These are phyloP conservation scores for Pristionchus pacificus DNA, from an alignment of 1,140 invertebrate genomes.

Conservation along the genomic window DNA sequence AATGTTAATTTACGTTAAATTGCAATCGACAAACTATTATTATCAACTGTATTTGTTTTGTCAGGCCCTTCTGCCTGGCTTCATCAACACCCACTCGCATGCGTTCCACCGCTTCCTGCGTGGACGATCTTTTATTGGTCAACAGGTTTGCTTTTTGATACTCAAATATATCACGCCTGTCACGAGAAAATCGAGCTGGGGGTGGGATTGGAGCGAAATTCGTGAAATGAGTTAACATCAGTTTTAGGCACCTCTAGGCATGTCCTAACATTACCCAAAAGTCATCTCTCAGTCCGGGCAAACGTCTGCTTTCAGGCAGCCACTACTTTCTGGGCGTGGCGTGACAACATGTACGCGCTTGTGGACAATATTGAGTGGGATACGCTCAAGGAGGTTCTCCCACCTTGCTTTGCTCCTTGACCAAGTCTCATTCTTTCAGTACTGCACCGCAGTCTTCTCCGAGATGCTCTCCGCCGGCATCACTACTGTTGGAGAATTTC, in stretches of 20 bases:
- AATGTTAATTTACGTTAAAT: too few species aligned
- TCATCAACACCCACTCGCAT: conserved; percentile 54
- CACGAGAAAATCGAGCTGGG: too few species aligned
- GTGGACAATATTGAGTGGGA: conserved; percentile 42
- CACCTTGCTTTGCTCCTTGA: not conserved
- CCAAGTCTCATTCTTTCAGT: conserved; percentile 32
- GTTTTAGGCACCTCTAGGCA: too few species aligned
- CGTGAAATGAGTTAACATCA: too few species aligned
- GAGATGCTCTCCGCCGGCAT: conserved; percentile 55
- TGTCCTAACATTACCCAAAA: too few species aligned
- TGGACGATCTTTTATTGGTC: conserved; percentile 47
- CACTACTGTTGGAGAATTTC: conserved; percentile 55
- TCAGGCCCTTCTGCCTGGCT: conserved; percentile 47
- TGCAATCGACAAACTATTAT: too few species aligned
- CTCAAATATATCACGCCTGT: too few species aligned
- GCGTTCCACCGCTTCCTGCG: conserved; percentile 51
- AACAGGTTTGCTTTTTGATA: too few species aligned
- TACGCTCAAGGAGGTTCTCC: conserved; percentile 42
- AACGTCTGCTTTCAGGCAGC: too few species aligned
- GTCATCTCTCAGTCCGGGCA: too few species aligned
- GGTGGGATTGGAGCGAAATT: too few species aligned
- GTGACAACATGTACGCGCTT: conserved; percentile 52
- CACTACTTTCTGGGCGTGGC: conserved; percentile 55
- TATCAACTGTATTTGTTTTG: too few species aligned
- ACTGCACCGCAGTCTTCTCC: conserved; percentile 45